These are phyloP conservation scores for Ruditapes philippinarum DNA, from an alignment of 1,140 invertebrate genomes.

Conservation along the genomic window DNA sequence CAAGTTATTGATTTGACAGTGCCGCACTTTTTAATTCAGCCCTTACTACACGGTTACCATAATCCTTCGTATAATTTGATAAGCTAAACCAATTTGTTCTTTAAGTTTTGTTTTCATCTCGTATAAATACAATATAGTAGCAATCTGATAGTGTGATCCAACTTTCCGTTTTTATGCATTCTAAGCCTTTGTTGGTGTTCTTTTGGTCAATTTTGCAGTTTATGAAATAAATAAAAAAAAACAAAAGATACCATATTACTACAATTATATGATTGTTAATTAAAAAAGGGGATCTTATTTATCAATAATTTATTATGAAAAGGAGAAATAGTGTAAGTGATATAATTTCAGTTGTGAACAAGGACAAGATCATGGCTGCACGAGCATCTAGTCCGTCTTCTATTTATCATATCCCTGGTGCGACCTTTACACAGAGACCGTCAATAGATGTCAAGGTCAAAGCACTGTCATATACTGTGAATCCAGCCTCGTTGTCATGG, in stretches of 20 bases:
- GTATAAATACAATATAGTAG: too few relatives aligned
- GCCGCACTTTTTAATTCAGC: not conserved
- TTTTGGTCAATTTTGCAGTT: too few relatives aligned
- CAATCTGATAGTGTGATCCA: too few relatives aligned
- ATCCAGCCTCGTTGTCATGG: constrained; percentile 72
- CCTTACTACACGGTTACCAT: not conserved
- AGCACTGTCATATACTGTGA: constrained; percentile 75
- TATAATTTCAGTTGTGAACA: constrained; percentile 44
- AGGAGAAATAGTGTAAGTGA: not conserved
- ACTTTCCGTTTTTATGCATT: too few relatives aligned
- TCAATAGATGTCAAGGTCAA: constrained; percentile 71
- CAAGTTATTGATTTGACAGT: not conserved
- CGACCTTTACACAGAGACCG: constrained; percentile 57
- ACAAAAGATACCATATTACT: too few relatives aligned
- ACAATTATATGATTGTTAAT: too few relatives aligned
- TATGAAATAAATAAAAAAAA: too few relatives aligned
- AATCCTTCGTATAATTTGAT: not conserved
- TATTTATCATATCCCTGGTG: constrained; percentile 56
- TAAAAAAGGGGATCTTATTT: too few relatives aligned
- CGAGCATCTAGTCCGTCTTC: constrained; percentile 44
- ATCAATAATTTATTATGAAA: too few relatives aligned
- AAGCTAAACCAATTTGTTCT: not conserved
- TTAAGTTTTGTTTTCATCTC: not conserved
- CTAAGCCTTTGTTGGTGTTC: too few relatives aligned
- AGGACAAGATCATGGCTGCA: constrained; percentile 21